These are phyloP conservation scores for Rhinolophus sinicus DNA, from an alignment of 2,113 vertebrate species.

Conservation along the genomic window DNA sequence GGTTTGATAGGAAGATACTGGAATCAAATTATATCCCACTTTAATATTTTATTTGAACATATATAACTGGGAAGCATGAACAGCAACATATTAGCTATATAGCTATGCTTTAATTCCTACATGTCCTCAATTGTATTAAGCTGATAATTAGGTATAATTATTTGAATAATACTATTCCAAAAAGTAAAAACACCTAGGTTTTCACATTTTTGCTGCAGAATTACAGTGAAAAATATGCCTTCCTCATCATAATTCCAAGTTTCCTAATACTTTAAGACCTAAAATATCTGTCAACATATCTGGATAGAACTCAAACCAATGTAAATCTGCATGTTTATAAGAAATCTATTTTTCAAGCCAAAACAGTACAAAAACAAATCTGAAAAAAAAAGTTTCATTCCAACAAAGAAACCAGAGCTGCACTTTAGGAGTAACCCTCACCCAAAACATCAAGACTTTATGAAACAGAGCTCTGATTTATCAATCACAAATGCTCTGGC, in stretches of 20 bases:
- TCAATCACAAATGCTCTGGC: neutral
- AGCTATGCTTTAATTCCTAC: neutral
- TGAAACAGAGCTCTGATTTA: neutral
- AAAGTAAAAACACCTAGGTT: neutral
- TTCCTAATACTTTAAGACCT: neutral
- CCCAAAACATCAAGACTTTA: neutral
- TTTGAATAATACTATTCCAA: neutral
- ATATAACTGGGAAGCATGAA: neutral
- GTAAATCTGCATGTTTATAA: neutral
- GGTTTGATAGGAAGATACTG: neutral
- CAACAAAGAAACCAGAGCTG: neutral
- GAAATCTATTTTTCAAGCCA: neutral
- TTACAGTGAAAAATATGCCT: neutral
- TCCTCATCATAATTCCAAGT: neutral
- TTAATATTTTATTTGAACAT: neutral
- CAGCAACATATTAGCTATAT: neutral
- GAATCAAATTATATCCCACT: neutral
- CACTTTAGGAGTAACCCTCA: neutral
- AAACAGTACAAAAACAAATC: neutral
- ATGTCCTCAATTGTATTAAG: neutral
- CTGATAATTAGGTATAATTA: neutral
- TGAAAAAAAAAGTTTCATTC: neutral
- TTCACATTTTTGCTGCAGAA: neutral
- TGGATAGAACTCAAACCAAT: neutral
- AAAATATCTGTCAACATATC: neutral